These are phyloP conservation scores for Corythornis madagascariensis DNA, from an alignment of 2,113 vertebrate species.

Conservation along the genomic window DNA sequence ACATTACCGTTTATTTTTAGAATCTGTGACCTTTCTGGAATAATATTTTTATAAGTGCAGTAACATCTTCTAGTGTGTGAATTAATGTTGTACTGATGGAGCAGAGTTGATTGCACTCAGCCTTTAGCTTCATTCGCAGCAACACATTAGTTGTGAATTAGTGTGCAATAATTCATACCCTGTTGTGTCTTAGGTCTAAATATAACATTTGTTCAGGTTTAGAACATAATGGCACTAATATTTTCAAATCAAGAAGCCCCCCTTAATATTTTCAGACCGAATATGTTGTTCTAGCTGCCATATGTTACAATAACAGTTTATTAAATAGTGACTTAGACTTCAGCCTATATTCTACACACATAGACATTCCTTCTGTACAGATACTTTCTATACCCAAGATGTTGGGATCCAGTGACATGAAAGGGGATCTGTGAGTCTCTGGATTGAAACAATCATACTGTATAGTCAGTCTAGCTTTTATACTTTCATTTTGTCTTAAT, in stretches of 20 bases:
- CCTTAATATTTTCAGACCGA: slow-evolving; percentile 68
- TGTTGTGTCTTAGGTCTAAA: slow-evolving; percentile 76
- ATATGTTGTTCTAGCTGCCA: slow-evolving; percentile 63
- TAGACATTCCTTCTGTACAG: background rate
- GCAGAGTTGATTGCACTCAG: slow-evolving; percentile 71
- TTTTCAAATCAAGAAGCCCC: slow-evolving; percentile 71
- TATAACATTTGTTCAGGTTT: slow-evolving; percentile 76
- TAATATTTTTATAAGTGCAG: slow-evolving; percentile 74
- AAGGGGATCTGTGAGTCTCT: background rate
- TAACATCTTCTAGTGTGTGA: slow-evolving; percentile 64
- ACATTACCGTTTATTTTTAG: slow-evolving; percentile 70
- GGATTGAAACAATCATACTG: background rate
- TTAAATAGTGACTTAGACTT: slow-evolving; percentile 10
- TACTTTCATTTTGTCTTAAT: background rate
- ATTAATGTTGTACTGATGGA: slow-evolving; percentile 75
- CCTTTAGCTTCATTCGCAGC: slow-evolving; percentile 72
- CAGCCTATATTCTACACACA: background rate
- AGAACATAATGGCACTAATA: slow-evolving; percentile 73
- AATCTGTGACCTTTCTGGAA: slow-evolving; percentile 64
- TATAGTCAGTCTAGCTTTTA: background rate
- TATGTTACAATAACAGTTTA: slow-evolving; percentile 67
- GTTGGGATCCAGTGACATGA: background rate
- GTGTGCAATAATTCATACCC: slow-evolving; percentile 77
- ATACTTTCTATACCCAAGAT: background rate
- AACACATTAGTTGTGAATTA: slow-evolving; percentile 76